Conservation (phyloP, 2,797 vertebrate species). For the Coregonus sp. region DNA sequence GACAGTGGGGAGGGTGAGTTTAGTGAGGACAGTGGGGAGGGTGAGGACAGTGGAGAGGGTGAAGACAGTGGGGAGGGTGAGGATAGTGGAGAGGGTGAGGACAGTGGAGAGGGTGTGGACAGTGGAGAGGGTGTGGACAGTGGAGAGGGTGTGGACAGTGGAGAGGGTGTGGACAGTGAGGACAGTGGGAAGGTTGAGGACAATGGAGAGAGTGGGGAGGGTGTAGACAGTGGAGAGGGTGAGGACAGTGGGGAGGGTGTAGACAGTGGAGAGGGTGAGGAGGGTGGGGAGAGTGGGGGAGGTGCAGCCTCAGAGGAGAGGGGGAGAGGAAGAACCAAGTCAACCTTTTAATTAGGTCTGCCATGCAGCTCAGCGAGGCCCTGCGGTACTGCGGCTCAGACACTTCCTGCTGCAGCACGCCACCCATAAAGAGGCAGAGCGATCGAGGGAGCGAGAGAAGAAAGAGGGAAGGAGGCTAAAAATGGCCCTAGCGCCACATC, state of each 20-base stretch:
- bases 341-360: slow-evolving; percentile 78
- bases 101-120: no score
- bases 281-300: slow-evolving; percentile 39
- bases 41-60: no score
- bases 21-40: no score
- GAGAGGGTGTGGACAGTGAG: no score
- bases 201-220: slow-evolving; percentile 6
- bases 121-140: no score
- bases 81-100: no score
- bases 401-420: slow-evolving; percentile 72
- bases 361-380: slow-evolving; percentile 53
- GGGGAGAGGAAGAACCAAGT: slow-evolving; percentile 49
- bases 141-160: no score
- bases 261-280: background rate
- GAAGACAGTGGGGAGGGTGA: no score
- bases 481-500: slow-evolving; percentile 63
- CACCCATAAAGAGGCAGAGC: slow-evolving; percentile 62
- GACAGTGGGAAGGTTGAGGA: slow-evolving; percentile 26
- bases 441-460: slow-evolving; percentile 49
- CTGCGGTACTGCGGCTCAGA: slow-evolving; percentile 67
- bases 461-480: slow-evolving; percentile 64
- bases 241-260: background rate
- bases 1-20: no score
- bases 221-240: no score
- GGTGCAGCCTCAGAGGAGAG: slow-evolving; percentile 35